A percentile compares a stretch with the other conserved stretches of the same genome.
phyloP scores from a whole-genome alignment of 2,888 invertebrate genomes.

The Patella caerulea region DNA sequence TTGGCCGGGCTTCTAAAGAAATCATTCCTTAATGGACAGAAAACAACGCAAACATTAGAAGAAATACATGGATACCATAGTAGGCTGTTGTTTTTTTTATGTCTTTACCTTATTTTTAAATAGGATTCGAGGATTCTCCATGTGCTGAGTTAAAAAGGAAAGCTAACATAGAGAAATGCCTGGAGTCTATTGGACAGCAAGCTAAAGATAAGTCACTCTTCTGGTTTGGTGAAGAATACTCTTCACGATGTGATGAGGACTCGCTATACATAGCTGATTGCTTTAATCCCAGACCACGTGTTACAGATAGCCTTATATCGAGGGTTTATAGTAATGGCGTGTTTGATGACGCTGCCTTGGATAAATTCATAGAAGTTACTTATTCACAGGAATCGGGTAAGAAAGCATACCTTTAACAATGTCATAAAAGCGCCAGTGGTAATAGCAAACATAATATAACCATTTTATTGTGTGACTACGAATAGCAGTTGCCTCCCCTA shows the following conservation, averaged over 20 bases:
- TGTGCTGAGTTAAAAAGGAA: constrained; percentile 18
- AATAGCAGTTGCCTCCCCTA: too few species aligned
- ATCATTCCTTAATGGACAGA: too few species aligned
- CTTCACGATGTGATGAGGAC: background rate
- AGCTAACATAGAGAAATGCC: constrained; percentile 21
- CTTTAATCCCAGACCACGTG: constrained; percentile 23
- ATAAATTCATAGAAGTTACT: constrained; percentile 32
- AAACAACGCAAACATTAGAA: too few species aligned
- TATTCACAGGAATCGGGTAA: constrained; percentile 27
- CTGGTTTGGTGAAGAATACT: constrained; percentile 30
- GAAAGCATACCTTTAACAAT: too few species aligned
- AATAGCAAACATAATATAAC: too few species aligned
- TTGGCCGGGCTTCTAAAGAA: too few species aligned
- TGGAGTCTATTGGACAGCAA: constrained; percentile 23
- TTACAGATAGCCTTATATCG: constrained; percentile 28
- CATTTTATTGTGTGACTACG: too few species aligned
- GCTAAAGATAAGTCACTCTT: constrained; percentile 25
- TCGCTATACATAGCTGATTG: constrained; percentile 19
- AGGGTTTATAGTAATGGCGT: constrained; percentile 25
- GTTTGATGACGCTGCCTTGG: constrained; percentile 22
- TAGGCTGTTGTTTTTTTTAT: too few species aligned
- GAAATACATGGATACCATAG: too few species aligned
- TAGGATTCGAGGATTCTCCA: background rate
- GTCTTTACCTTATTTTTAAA: too few species aligned
- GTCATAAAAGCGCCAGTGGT: background rate